Conservation (phyloP, 2,797 vertebrate genomes). For the Allobates femoralis region DNA sequence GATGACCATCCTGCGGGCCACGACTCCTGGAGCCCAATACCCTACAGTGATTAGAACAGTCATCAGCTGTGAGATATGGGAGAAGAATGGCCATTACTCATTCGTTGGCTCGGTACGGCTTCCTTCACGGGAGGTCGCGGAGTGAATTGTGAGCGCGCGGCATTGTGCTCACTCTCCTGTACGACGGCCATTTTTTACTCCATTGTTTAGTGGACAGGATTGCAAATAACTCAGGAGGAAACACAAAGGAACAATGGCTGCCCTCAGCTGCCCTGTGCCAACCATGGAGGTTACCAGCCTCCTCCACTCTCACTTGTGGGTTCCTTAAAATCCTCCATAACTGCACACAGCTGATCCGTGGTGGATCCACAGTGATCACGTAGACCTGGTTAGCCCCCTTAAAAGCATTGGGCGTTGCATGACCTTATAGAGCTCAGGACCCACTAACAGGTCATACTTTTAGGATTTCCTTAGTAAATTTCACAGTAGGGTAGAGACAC, state of each 20-base stretch:
- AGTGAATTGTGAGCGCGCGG: neutral
- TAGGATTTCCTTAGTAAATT: too few relatives aligned
- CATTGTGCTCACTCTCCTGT: neutral
- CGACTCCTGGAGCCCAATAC: too few relatives aligned
- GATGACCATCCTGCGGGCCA: too few relatives aligned
- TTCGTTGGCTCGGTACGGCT: neutral
- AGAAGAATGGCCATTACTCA: neutral
- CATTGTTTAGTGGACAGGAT: constrained; percentile 28
- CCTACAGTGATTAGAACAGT: too few relatives aligned
- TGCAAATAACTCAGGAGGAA: neutral
- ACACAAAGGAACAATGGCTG: neutral
- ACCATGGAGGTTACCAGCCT: neutral
- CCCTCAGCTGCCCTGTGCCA: neutral
- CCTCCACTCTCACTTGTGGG: neutral
- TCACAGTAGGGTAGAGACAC: too few relatives aligned
- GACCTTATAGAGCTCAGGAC: too few relatives aligned
- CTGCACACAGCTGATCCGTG: too few relatives aligned
- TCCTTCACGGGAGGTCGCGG: neutral
- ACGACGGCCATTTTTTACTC: neutral
- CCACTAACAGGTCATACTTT: too few relatives aligned
- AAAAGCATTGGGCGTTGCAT: too few relatives aligned
- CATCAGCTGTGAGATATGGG: neutral
- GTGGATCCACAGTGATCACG: too few relatives aligned
- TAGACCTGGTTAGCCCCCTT: too few relatives aligned
- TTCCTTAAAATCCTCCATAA: neutral